Evolutionary conservation across 2,888 invertebrate genomes (phyloP), one percentile per base, ranked within the genome.

Genomic region (Auanema freiburgensis): DNA sequence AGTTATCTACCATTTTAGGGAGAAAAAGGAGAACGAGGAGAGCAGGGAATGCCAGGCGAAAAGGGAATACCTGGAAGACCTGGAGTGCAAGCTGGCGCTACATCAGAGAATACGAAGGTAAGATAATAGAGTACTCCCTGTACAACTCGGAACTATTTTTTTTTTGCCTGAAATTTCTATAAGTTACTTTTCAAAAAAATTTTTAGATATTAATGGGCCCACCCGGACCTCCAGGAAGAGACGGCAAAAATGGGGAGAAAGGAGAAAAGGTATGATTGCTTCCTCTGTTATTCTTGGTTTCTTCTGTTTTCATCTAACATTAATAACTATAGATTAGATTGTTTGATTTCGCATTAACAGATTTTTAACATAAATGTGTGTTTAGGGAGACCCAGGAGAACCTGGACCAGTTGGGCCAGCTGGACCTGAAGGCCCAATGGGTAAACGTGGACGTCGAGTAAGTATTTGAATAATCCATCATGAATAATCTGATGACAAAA

Each of bases 401-500:
- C 65, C 64, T 6, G 83, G 83, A 41, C 71, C 69, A 21, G 69
- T 72, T 18, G 83, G 83, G 59, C 70, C 76, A 14, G 63, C 68
- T 10, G 81, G 81, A 60, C 72, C 77, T 2, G 71, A 65, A 40
- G 82, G 82, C 59, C 61, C 75, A 1, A 70, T 69, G 23, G 83
- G 83, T n/a, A 76, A 79, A 67, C 69, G 76, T 42, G 78, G 77
- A 63, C 59, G 77, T 63, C 60, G 74, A 68, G 79, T 79, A 65
- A 66, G 77, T 71, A 55, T 50, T 64, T 68, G 25, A 10, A 21
- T 14, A 12, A 24, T 25, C 50, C 18, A 49, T 57, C 16, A 5
- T 33, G 33, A 33, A 33, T 5, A 33, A 33, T 3, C 33, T 5
- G 33, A 3, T 33, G 33, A 3, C 33, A 33, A 33, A 3, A 3